These are phyloP conservation scores for Drosophila borealis DNA, from an alignment of 2,888 invertebrate species.

Conservation along the genomic window DNA sequence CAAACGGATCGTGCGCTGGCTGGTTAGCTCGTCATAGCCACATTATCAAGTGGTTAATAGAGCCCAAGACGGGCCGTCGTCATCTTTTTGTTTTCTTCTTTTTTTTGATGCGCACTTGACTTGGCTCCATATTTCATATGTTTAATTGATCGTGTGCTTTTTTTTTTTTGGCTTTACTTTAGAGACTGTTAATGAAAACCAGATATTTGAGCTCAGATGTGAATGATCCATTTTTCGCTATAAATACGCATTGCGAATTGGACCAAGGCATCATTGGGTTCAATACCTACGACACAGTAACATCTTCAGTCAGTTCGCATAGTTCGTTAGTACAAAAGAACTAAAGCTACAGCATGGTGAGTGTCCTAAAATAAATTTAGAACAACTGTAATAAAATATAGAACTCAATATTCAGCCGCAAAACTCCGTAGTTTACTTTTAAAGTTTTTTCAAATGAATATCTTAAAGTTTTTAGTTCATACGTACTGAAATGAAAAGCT, in stretches of 20 bases:
- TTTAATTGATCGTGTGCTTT: conserved; percentile 10
- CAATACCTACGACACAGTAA: conserved; percentile 70
- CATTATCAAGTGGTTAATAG: conserved; percentile 68
- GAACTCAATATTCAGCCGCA: neutral
- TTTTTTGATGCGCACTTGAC: conserved; percentile 64
- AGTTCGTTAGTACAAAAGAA: conserved; percentile 43
- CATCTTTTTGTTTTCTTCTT: conserved; percentile 17
- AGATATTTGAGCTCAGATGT: conserved; percentile 30
- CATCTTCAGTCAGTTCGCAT: conserved; percentile 58
- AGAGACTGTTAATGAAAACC: conserved; percentile 52
- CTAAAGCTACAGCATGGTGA: conserved; percentile 69
- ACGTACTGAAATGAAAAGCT: neutral
- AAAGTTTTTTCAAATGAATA: neutral
- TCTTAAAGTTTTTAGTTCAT: conserved; percentile 1
- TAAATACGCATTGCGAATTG: conserved; percentile 71
- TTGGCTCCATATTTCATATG: conserved; percentile 34
- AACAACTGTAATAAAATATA: neutral
- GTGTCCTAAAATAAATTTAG: conserved; percentile 32
- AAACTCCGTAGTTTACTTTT: no score
- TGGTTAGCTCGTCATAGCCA: conserved; percentile 39
- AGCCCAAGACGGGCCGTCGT: conserved; percentile 41
- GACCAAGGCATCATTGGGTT: conserved; percentile 78
- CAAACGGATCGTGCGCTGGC: conserved; percentile 28
- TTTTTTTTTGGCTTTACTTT: conserved; percentile 10
- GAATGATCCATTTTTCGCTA: conserved; percentile 54